A percentile compares a stretch with the other conserved stretches of the same genome.
These are phyloP conservation scores for Syritta pipiens DNA, from an alignment of 2,888 invertebrate genomes.

Conservation along the genomic window DNA sequence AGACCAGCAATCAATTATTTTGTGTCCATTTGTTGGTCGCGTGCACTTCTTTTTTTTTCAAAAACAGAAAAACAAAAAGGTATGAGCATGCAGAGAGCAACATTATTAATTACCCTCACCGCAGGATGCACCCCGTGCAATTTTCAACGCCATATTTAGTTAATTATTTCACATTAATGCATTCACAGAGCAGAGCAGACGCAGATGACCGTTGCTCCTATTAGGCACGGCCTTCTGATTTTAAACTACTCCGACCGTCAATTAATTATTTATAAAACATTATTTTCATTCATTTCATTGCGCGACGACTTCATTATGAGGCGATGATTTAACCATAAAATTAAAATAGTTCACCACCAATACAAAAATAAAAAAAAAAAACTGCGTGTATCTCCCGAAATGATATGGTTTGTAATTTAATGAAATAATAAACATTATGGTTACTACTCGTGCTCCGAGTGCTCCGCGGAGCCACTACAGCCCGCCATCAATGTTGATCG, in stretches of 20 bases:
- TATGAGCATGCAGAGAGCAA: neutral
- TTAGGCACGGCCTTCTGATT: conserved; percentile 8
- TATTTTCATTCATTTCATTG: conserved; percentile 18
- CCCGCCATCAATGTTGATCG: conserved; percentile 49
- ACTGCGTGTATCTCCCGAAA: conserved; percentile 10
- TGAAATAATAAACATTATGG: conserved; percentile 54
- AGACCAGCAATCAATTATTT: conserved; percentile 24
- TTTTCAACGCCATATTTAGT: conserved; percentile 9
- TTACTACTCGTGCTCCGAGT: conserved; percentile 7
- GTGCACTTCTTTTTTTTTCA: neutral
- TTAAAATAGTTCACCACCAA: too few relatives aligned
- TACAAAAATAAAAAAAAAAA: too few relatives aligned
- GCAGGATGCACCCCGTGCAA: neutral
- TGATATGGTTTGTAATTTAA: conserved; percentile 42
- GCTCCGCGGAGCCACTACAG: neutral
- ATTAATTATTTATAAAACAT: conserved; percentile 51
- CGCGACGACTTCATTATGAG: conserved; percentile 7
- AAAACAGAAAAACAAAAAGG: neutral
- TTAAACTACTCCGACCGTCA: conserved; percentile 21
- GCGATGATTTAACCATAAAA: conserved; percentile 36
- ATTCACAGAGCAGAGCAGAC: neutral
- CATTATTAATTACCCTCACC: conserved; percentile 35
- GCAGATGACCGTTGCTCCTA: neutral
- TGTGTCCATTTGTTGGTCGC: neutral
- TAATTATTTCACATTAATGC: conserved; percentile 38